phyloP scores from a whole-genome alignment of 2,113 vertebrate genomes.

The Corapipo altera region DNA sequence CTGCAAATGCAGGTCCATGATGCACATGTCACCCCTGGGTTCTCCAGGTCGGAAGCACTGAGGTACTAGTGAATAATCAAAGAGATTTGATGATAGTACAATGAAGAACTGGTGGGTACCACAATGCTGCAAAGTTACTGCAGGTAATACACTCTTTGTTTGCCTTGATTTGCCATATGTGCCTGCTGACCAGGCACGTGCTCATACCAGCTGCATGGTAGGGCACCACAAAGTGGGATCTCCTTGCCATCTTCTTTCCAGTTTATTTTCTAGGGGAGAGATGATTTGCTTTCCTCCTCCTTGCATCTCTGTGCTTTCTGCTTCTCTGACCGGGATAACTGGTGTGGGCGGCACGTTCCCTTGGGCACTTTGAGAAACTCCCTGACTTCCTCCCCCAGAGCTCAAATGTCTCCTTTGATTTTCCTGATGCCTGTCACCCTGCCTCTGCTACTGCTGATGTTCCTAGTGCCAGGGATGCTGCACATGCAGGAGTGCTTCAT shows the following conservation, averaged over 20 bases:
- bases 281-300: background rate
- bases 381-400: slow-evolving; percentile 7
- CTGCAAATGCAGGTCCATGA: background rate
- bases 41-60: background rate
- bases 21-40: too few species aligned
- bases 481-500: background rate
- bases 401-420: slow-evolving; percentile 18
- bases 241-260: background rate
- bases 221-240: background rate
- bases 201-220: background rate
- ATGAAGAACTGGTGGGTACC: background rate
- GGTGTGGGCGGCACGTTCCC: background rate
- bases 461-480: background rate
- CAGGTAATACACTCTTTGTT: background rate
- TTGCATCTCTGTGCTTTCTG: background rate
- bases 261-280: background rate
- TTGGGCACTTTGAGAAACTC: background rate
- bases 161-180: background rate
- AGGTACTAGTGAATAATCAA: background rate
- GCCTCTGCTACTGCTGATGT: background rate
- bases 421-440: slow-evolving; percentile 31
- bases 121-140: background rate
- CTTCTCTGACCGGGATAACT: background rate
- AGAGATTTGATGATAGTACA: background rate
- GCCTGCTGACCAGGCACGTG: background rate